A percentile compares a stretch with the other conserved stretches of the same genome.
phyloP scores from a whole-genome alignment of 1,140 invertebrate genomes.

The Acromyrmex charruanus region DNA sequence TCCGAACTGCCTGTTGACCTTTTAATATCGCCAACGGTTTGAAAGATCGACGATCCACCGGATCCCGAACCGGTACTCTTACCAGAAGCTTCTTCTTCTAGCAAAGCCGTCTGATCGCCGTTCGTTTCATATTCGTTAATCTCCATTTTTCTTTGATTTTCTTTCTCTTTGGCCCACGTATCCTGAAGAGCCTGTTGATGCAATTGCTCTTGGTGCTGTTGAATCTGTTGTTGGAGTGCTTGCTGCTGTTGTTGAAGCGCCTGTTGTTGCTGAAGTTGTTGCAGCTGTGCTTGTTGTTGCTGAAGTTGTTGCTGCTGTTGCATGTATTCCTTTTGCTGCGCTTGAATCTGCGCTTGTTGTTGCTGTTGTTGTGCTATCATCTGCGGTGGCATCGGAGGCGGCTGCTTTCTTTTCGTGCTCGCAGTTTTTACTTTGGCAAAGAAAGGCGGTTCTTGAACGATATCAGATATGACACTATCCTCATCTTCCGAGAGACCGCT shows the following conservation, averaged over 20 bases:
- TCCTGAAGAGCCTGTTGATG: slow-evolving; percentile 82
- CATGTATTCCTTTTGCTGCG: slow-evolving; percentile 79
- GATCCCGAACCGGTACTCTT: slow-evolving; percentile 88
- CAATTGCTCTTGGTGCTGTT: slow-evolving; percentile 81
- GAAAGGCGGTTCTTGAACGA: slow-evolving; percentile 88
- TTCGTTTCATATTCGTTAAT: slow-evolving; percentile 85
- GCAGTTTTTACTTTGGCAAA: slow-evolving; percentile 89
- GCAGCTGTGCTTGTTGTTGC: slow-evolving; percentile 77
- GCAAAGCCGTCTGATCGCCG: slow-evolving; percentile 85
- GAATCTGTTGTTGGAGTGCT: slow-evolving; percentile 82
- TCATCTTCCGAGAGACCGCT: slow-evolving; percentile 91
- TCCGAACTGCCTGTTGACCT: slow-evolving; percentile 86
- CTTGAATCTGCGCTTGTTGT: slow-evolving; percentile 77
- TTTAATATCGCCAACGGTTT: slow-evolving; percentile 91
- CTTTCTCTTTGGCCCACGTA: slow-evolving; percentile 79
- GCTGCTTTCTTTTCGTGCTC: slow-evolving; percentile 84
- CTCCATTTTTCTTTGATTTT: slow-evolving; percentile 74
- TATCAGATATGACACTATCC: slow-evolving; percentile 90
- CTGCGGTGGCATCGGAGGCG: slow-evolving; percentile 76
- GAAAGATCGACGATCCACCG: slow-evolving; percentile 90
- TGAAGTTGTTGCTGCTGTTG: slow-evolving; percentile 78
- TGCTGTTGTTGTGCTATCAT: slow-evolving; percentile 81
- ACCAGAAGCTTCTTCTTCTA: slow-evolving; percentile 88
- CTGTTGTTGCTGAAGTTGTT: slow-evolving; percentile 78
- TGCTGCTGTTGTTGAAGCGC: slow-evolving; percentile 81